A percentile compares a stretch with the other conserved stretches of the same genome.
Conservation (phyloP, 2,113 vertebrate species). For the Atrichornis clamosus region DNA sequence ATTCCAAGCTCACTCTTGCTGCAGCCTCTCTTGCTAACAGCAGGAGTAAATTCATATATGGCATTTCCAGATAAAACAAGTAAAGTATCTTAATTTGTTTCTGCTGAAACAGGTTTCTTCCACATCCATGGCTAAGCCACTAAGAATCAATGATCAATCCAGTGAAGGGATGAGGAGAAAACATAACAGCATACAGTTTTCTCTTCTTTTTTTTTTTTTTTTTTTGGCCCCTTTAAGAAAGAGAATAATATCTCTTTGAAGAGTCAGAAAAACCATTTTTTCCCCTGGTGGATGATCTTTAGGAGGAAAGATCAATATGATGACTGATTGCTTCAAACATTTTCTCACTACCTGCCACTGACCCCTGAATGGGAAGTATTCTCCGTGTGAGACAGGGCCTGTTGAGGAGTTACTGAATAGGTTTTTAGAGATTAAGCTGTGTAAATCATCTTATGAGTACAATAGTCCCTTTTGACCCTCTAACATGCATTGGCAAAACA, state of each 20-base stretch:
- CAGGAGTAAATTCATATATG: not conserved
- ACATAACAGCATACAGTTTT: rapidly evolving
- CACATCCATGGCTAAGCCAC: rapidly evolving
- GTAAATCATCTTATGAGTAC: not conserved
- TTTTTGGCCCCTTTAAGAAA: not conserved
- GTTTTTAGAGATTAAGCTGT: not conserved
- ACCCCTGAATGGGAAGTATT: not conserved
- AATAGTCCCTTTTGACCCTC: not conserved
- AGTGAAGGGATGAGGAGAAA: not conserved
- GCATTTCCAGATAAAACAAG: not conserved
- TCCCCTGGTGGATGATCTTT: not conserved
- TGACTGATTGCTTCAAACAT: not conserved
- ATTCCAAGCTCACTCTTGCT: not conserved
- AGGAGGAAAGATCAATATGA: not conserved
- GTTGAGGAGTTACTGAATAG: not conserved
- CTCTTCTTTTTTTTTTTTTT: not conserved
- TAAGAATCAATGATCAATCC: not conserved
- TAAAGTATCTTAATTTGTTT: not conserved
- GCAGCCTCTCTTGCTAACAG: not conserved
- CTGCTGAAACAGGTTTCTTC: not conserved
- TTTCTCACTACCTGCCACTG: not conserved
- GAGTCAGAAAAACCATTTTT: not conserved
- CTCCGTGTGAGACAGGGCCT: not conserved
- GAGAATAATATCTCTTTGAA: not conserved
- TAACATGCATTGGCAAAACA: not conserved